Base-by-base conservation (phyloP, 1,140 invertebrate genomes). In the Argopecten irradians region DNA sequence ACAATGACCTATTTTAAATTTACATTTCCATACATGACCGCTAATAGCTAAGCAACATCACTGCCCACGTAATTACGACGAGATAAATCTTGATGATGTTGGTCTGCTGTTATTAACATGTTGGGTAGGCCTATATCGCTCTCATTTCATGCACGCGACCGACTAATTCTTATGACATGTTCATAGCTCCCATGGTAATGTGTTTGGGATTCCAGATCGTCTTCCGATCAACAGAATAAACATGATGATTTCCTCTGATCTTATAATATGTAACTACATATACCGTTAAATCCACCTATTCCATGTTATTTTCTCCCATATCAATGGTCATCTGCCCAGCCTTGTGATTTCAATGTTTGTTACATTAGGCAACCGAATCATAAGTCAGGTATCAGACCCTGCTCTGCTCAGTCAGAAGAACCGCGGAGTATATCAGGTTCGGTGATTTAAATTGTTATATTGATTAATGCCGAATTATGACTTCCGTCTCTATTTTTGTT, bases 351-450 rank as follows among this genome's bases (percentile, higher is more conserved):
- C 55, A 3, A 71, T 28, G 55, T n/a, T 71, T 28, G 55, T 71
- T 46, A 46, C 43, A 46, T 46, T 71, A 71, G n/a, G 55, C 55
- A 28, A 28, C 22, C 19, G 9, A 19, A 46, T 19, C 2, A 8
- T 28, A 71, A 71, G 55, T 71, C 55, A 71, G 55, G 55, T 71
- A 71, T 71, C 55, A 71, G 55, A 28, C n/a, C n/a, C n/a, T 71
- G 16, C 5, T 71, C 55, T 71, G n/a, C 16, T 71, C 55, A 71
- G 19, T 71, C 55, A 71, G 55, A 28, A 71, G 55, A 71, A 71
- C 8, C 28, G n/a, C 55, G 22, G n/a, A 71, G n/a, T 5, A 71
- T 22, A 71, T 71, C 22, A 71, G n/a, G n/a, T 71, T 71, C n/a
- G 8, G n/a, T 71, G 28, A 71, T 71, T 28, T 71, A 19, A 46